Base-by-base conservation (phyloP, 2,113 vertebrate genomes). In the Amia ocellicauda region DNA sequence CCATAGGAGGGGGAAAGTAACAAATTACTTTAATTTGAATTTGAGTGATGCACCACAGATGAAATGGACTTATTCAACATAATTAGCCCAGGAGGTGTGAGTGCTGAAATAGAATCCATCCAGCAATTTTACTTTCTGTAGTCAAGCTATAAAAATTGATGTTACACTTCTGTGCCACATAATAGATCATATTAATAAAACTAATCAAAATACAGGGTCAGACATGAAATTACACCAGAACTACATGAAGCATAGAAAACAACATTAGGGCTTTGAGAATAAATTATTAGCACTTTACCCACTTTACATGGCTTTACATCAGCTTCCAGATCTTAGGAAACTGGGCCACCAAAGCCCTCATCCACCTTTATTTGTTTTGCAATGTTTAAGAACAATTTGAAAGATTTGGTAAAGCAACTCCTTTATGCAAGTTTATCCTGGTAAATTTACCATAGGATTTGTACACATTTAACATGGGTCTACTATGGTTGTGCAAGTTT, bases 51-150 rank as follows among this genome's bases (percentile, higher is more conserved):
- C 36, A 41, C 24, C 8, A 58, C n/a, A 58, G 11, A 31, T 0
- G 31, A n/a, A n/a, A 40, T n/a, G 13, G 36, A 16, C 5, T 8
- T 19, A n/a, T 58, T 58, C 22, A n/a, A n/a, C 3, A 41, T 23
- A 10, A 42, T 42, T 20, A 29, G 19, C 56, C 19, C 19, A 20
- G 17, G 47, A 27, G 20, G 20, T 13, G 20, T 2, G 20, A 19
- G 41, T 17, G 19, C 20, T n/a, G 50, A 24, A 24, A 53, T 41
- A 16, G 17, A 60, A 66, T 66, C 47, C 28, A 41, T 23, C 27
- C 3, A 7, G 20, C 19, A 58, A 58, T 40, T 51, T 23, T 45
- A 57, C 49, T 65, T 49, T 58, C 28, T 43, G 28, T 56, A 23
- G 56, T 53, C 23, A 29, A 1, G 11, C 1, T 19, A 43, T 9